These are phyloP conservation scores for Centropristis striata DNA, from an alignment of 2,113 vertebrate species.

Conservation along the genomic window DNA sequence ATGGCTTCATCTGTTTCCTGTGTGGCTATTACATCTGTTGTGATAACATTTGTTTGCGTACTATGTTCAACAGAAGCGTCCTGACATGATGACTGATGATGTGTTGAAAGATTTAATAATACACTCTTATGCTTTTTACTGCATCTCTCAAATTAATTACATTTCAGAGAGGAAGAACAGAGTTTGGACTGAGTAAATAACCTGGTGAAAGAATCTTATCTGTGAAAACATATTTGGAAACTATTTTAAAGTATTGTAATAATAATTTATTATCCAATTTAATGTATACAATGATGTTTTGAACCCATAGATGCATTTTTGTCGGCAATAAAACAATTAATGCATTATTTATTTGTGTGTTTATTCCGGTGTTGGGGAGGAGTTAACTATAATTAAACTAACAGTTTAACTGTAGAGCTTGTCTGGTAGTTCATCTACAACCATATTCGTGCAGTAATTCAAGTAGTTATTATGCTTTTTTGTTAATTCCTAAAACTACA, in stretches of 20 bases:
- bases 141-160: neutral
- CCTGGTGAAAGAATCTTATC: neutral
- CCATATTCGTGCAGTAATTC: too few species aligned
- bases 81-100: neutral
- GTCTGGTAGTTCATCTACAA: too few species aligned
- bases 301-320: neutral
- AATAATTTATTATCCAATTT: slow-evolving; percentile 57
- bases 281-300: slow-evolving; percentile 16
- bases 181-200: neutral
- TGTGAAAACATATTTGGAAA: slow-evolving; percentile 43
- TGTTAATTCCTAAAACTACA: too few species aligned
- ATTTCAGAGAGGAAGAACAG: neutral
- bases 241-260: slow-evolving; percentile 33
- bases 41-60: slow-evolving; percentile 10
- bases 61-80: slow-evolving; percentile 12
- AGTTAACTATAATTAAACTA: too few species aligned
- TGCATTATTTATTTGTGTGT: neutral
- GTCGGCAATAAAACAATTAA: slow-evolving; percentile 43
- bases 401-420: too few species aligned
- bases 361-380: neutral
- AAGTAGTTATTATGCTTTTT: too few species aligned
- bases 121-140: neutral
- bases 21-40: slow-evolving; percentile 22
- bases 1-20: slow-evolving; percentile 21
- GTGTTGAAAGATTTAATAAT: neutral